Evolutionary conservation across 2,113 vertebrate species (phyloP).

Genomic region (Pelecanoides urinatrix): DNA sequence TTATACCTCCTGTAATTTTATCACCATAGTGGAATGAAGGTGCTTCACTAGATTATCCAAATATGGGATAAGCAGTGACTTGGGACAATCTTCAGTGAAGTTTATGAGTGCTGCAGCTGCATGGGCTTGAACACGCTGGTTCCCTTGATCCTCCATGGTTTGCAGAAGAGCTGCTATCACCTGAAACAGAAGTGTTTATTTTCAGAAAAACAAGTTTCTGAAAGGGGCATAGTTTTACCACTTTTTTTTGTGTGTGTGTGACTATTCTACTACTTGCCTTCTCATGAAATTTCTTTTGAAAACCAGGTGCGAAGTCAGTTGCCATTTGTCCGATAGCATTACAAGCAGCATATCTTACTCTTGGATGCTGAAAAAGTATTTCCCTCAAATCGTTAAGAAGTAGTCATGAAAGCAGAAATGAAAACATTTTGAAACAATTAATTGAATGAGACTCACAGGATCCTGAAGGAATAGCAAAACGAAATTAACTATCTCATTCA

Average conservation of each 20-base stretch:
- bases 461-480: constrained; percentile 95
- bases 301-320: constrained; percentile 96
- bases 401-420: not conserved
- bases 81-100: constrained; percentile 98
- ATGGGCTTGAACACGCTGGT: constrained; percentile 95
- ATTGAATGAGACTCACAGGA: constrained; percentile 81
- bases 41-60: constrained; percentile 94
- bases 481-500: constrained; percentile 95
- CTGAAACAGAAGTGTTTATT: constrained; percentile 54
- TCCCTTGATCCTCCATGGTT: constrained; percentile 97
- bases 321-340: constrained; percentile 99
- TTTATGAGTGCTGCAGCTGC: constrained; percentile 97
- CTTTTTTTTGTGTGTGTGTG: too few species aligned
- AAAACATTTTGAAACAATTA: not conserved
- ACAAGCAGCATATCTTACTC: constrained; percentile 95
- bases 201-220: not conserved
- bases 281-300: constrained; percentile 98
- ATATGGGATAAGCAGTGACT: constrained; percentile 90
- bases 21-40: constrained; percentile 94
- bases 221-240: not conserved
- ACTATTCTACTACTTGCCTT: constrained; percentile 77
- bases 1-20: constrained; percentile 93
- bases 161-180: constrained; percentile 93
- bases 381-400: not conserved
- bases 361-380: constrained; percentile 83